A percentile compares a stretch with the other conserved stretches of the same genome.
Conservation (phyloP, 1,140 invertebrate species). For the Schlechtendalia chinensis region DNA sequence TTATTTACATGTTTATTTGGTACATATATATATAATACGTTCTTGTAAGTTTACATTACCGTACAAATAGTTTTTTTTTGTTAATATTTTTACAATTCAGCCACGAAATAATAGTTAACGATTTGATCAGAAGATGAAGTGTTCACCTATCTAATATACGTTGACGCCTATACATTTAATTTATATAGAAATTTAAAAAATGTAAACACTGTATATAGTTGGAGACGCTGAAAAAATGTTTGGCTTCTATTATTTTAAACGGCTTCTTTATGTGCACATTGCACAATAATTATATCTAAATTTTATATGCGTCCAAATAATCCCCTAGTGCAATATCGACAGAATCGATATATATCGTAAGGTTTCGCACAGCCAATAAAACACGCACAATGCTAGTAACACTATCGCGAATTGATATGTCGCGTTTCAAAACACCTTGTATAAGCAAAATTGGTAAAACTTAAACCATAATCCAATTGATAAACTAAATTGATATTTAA, state of each 20-base stretch:
- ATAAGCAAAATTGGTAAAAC: conserved; percentile 36
- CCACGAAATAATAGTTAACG: too few relatives aligned
- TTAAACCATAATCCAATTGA: conserved; percentile 34
- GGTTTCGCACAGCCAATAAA: conserved; percentile 39
- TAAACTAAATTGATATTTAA: conserved; percentile 36
- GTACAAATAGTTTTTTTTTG: too few relatives aligned
- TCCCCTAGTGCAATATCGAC: conserved; percentile 39
- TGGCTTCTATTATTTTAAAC: conserved; percentile 47
- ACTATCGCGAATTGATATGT: conserved; percentile 29
- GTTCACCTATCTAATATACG: not conserved
- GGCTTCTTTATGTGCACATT: conserved; percentile 31
- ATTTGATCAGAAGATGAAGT: not conserved
- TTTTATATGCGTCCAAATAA: conserved; percentile 41
- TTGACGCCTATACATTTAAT: too few relatives aligned
- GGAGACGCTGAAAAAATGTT: conserved; percentile 15
- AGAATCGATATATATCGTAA: conserved; percentile 20
- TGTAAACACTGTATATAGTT: not conserved
- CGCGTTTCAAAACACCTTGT: conserved; percentile 41
- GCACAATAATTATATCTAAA: conserved; percentile 43
- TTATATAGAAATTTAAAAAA: not conserved
- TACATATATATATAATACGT: too few relatives aligned
- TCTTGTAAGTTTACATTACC: too few relatives aligned
- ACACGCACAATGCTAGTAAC: conserved; percentile 41
- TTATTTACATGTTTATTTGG: too few relatives aligned
- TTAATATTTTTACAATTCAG: too few relatives aligned